These are phyloP conservation scores for Philereme vetulata DNA, from an alignment of 2,888 invertebrate species.

Conservation along the genomic window DNA sequence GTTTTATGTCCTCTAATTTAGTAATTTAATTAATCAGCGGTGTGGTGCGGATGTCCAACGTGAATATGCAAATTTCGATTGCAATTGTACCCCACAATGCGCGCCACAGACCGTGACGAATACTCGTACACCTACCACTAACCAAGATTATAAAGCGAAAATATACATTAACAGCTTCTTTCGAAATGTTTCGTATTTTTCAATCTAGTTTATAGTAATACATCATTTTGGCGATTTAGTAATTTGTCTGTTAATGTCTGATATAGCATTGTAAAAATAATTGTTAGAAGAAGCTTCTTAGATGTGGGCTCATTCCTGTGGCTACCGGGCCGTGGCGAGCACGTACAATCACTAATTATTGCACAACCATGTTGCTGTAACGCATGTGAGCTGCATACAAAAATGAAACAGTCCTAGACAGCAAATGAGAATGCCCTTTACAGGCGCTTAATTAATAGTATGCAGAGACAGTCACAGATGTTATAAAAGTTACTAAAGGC, in stretches of 20 bases:
- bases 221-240: conserved; percentile 39
- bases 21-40: conserved; percentile 69
- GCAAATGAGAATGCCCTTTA: conserved; percentile 26
- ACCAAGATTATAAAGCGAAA: conserved; percentile 57
- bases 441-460: background rate
- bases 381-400: conserved; percentile 53
- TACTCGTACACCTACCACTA: conserved; percentile 53
- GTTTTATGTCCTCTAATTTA: conserved; percentile 55
- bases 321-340: conserved; percentile 63
- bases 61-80: conserved; percentile 75
- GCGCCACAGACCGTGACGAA: conserved; percentile 67
- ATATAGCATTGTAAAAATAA: conserved; percentile 34
- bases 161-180: conserved; percentile 62
- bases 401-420: conserved; percentile 29
- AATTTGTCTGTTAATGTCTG: conserved; percentile 38
- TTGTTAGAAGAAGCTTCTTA: conserved; percentile 49
- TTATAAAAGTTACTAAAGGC: background rate
- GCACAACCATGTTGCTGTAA: conserved; percentile 64
- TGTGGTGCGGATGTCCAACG: conserved; percentile 58
- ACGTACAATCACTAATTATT: conserved; percentile 62
- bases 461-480: background rate
- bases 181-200: conserved; percentile 48
- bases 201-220: conserved; percentile 27
- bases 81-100: conserved; percentile 72
- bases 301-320: conserved; percentile 62